Evolutionary conservation across 1,140 invertebrate genomes (phyloP).

Genomic region (Lucilia cuprina): DNA sequence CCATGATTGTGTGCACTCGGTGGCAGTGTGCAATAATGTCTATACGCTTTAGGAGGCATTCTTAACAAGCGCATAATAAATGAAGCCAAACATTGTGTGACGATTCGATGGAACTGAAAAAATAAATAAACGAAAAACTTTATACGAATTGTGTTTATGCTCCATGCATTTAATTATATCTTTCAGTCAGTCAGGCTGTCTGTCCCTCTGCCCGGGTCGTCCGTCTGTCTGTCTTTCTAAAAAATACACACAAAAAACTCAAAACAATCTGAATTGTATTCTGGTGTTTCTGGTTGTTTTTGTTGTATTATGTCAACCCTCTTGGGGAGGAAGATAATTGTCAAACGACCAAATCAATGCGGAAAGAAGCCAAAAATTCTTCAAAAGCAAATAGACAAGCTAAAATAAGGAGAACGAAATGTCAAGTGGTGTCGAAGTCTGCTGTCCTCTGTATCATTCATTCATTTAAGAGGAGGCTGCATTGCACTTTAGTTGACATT

Average conservation of each 20-base stretch:
- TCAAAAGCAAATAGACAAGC: not conserved
- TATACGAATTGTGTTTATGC: not conserved
- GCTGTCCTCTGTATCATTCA: not conserved
- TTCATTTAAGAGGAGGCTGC: not conserved
- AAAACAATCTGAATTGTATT: not conserved
- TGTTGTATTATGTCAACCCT: slow-evolving; percentile 12
- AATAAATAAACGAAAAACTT: not conserved
- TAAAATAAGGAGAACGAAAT: not conserved
- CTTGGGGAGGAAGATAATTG: slow-evolving; percentile 26
- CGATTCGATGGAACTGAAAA: not conserved
- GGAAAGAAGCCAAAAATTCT: slow-evolving; percentile 33
- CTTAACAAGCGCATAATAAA: slow-evolving; percentile 28
- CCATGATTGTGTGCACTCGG: not conserved
- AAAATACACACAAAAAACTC: not conserved
- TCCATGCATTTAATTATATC: not conserved
- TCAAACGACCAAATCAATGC: slow-evolving; percentile 32
- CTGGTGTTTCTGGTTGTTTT: not conserved
- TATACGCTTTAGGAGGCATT: slow-evolving; percentile 18
- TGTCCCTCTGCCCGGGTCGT: not conserved
- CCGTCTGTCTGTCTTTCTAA: not conserved
- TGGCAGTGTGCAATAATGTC: slow-evolving; percentile 9
- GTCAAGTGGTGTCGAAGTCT: slow-evolving; percentile 31
- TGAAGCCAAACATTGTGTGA: slow-evolving; percentile 31
- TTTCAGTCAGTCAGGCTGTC: not conserved
- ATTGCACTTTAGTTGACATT: slow-evolving; percentile 28